Evolutionary conservation across 2,797 vertebrate species (phyloP).

Genomic region (Hylomyscus alleni): DNA sequence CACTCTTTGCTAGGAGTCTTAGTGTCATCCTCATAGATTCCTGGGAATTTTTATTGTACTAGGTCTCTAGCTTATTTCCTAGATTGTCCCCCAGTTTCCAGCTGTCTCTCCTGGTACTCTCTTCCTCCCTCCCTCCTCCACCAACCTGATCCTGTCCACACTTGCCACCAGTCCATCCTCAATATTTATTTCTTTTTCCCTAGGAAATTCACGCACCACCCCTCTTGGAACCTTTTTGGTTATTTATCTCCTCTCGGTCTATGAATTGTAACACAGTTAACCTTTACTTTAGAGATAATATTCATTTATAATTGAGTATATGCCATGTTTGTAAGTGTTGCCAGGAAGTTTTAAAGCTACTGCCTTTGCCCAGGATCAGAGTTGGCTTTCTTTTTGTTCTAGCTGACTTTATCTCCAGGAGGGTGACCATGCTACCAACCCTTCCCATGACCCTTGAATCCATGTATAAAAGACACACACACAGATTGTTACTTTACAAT

Average conservation of each 20-base stretch:
- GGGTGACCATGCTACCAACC: background rate
- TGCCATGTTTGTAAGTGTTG: background rate
- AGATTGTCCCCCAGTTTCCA: background rate
- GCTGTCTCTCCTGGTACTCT: background rate
- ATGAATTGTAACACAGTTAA: background rate
- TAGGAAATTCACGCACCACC: background rate
- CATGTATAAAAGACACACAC: background rate
- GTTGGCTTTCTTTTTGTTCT: background rate
- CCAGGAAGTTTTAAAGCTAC: background rate
- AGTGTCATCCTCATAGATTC: background rate
- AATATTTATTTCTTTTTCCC: background rate
- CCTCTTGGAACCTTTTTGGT: background rate
- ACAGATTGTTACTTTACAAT: background rate
- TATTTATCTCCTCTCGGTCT: background rate
- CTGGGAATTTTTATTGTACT: background rate
- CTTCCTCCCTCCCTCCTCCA: background rate
- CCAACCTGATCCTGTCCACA: background rate
- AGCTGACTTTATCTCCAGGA: background rate
- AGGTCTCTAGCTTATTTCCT: background rate
- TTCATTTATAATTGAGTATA: background rate
- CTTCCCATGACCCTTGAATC: background rate
- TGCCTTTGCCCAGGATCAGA: background rate
- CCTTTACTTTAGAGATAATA: background rate
- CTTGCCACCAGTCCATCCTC: background rate
- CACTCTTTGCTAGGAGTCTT: background rate